Conservation (phyloP, 2,797 vertebrate genomes). For the Pempheris klunzingeri region DNA sequence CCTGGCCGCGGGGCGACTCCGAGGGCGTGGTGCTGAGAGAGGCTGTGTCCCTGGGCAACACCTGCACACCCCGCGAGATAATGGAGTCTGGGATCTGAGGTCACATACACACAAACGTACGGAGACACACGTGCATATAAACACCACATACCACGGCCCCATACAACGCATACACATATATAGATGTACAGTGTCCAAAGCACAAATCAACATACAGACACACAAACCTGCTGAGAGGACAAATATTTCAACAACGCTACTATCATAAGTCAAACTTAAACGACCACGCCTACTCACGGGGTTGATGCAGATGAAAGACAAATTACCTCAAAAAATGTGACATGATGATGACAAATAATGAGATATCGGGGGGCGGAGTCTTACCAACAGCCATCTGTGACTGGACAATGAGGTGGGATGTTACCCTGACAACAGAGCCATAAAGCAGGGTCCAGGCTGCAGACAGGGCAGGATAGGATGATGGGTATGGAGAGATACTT, state of each 20-base stretch:
- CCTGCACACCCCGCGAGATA: conserved; percentile 98
- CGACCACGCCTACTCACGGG: conserved; percentile 4
- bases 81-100: conserved; percentile 98
- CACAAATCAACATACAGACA: conserved; percentile 41
- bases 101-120: conserved; percentile 38
- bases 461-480: conserved; percentile 64
- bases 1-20: conserved; percentile 98
- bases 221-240: conserved; percentile 9
- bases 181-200: conserved; percentile 14
- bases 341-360: conserved; percentile 44
- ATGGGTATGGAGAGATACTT: conserved; percentile 63
- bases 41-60: conserved; percentile 96
- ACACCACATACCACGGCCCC: conserved; percentile 11
- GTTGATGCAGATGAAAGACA: conserved; percentile 35
- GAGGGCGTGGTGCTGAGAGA: conserved; percentile 99
- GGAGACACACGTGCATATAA: conserved; percentile 20
- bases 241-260: conserved; percentile 2
- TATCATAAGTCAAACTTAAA: background rate
- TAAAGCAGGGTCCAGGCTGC: conserved; percentile 66
- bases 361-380: conserved; percentile 55
- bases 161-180: conserved; percentile 14
- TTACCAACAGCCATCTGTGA: conserved; percentile 75
- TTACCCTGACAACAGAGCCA: conserved; percentile 72
- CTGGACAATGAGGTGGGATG: conserved; percentile 73
- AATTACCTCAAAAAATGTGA: conserved; percentile 38